Base-by-base conservation (phyloP, 2,113 vertebrate species). In the Herpetotheres cachinnans region DNA sequence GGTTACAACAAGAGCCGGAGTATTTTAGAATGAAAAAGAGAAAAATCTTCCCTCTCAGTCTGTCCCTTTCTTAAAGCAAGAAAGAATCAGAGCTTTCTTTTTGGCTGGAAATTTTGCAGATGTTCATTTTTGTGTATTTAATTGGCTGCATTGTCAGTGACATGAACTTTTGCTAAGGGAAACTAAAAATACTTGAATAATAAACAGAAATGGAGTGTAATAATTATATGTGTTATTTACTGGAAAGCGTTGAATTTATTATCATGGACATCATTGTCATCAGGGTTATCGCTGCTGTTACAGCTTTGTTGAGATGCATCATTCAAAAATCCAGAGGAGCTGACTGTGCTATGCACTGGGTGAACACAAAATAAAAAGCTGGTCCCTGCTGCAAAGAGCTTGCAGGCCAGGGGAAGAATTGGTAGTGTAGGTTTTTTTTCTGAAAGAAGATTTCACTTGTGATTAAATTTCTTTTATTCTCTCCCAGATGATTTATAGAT, bases 171-270 rank as follows among this genome's bases (percentile, higher is more conserved):
- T 95, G 76, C 59, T 78, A 92, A 58, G 55, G 50, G 38, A 94
- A 92, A 89, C 42, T 89, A 81, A 94, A 97, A 96, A 93, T 93
- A 73, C 46, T 93, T 73, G 59, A 93, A 92, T 73, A 96, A 95
- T 86, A 94, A 94, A 94, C 26, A 90, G 71, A 77, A 93, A 84
- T 66, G 6, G 50, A 87, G 54, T 70, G 49, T 61, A 94, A 81
- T 87, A 95, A 95, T 93, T 82, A 50, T 77, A 89, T 36, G n/a
- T 79, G 34, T 55, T 97, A 88, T 90, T 94, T 93, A 88, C 67
- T 90, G 84, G 38, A 90, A 95, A 93, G 49, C 88, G 50, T 58
- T 88, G 79, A 90, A 89, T 95, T 96, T 95, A 71, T 91, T 93
- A 88, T 85, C 1, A 2, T 88, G 87, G 87, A 73, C 85, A 70